Evolutionary conservation across 2,797 vertebrate species (phyloP).

Genomic region (Crax fasciolata): DNA sequence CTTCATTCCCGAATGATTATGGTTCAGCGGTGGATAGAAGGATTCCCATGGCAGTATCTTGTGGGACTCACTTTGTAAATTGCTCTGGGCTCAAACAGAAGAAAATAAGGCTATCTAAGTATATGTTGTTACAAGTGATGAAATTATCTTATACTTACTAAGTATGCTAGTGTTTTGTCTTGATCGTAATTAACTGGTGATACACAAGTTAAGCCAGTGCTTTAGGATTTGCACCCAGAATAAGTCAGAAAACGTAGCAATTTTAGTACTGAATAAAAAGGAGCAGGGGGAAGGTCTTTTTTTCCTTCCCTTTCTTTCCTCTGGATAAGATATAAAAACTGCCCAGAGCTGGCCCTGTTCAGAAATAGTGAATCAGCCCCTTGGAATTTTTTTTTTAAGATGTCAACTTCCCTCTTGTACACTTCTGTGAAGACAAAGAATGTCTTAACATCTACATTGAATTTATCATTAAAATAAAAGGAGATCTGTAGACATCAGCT

Average conservation of each 20-base stretch:
- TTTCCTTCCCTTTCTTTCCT: neutral
- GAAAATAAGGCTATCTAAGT: constrained; percentile 5
- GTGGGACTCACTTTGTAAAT: constrained; percentile 14
- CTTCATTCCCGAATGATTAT: neutral
- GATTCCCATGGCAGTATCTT: neutral
- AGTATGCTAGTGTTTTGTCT: constrained; percentile 31
- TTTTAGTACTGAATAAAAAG: constrained; percentile 6
- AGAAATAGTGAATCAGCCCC: constrained; percentile 14
- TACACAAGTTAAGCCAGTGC: constrained; percentile 51
- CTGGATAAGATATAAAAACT: constrained; percentile 53
- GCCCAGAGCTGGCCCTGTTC: constrained; percentile 54
- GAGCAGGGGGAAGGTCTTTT: neutral
- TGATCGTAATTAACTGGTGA: constrained; percentile 63
- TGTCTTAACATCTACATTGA: constrained; percentile 62
- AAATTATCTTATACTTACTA: constrained; percentile 53
- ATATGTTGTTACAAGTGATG: neutral
- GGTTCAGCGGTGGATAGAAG: neutral
- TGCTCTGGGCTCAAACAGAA: constrained; percentile 6
- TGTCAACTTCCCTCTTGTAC: constrained; percentile 31
- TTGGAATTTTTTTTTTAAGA: constrained; percentile 52
- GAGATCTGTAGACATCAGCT: constrained; percentile 72
- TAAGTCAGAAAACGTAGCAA: constrained; percentile 48
- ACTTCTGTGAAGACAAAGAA: constrained; percentile 65
- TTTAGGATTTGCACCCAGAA: constrained; percentile 62
- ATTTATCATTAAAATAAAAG: constrained; percentile 80